These are phyloP conservation scores for Cygnus olor DNA, from an alignment of 2,797 vertebrate genomes.

Conservation along the genomic window DNA sequence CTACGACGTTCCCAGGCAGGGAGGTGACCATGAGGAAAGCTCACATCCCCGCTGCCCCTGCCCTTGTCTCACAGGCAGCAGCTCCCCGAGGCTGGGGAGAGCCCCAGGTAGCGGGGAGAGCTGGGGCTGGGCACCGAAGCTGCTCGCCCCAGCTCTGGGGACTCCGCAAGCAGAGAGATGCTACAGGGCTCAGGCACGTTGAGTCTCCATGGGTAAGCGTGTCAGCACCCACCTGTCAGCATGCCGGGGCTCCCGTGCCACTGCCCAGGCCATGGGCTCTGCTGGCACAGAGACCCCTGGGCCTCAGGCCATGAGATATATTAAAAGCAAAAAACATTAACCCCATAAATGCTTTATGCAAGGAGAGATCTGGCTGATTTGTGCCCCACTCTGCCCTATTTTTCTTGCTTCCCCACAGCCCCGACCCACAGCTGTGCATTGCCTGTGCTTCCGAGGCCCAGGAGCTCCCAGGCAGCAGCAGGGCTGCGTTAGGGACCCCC, in stretches of 20 bases:
- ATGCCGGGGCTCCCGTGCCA: neutral
- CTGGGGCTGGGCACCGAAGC: neutral
- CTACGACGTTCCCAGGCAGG: neutral
- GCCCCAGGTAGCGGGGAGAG: neutral
- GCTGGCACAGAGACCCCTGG: neutral
- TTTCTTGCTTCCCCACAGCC: neutral
- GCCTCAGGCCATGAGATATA: neutral
- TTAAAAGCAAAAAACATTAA: neutral
- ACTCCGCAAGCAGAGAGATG: neutral
- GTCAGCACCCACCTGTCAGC: rapidly evolving
- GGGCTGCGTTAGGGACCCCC: neutral
- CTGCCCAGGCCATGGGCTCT: neutral
- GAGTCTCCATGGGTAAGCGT: neutral
- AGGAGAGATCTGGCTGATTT: neutral
- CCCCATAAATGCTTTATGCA: neutral
- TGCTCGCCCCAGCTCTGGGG: neutral
- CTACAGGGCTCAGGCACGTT: neutral
- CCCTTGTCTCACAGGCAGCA: neutral
- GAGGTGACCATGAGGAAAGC: neutral
- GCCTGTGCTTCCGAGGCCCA: neutral
- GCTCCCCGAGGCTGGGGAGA: neutral
- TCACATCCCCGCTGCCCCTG: neutral
- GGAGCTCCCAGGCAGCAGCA: neutral
- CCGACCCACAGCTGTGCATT: rapidly evolving
- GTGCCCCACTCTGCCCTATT: neutral